Evolutionary conservation across 2,113 vertebrate genomes (phyloP), one percentile per base, ranked within the genome.

Genomic region (Passer montanus): DNA sequence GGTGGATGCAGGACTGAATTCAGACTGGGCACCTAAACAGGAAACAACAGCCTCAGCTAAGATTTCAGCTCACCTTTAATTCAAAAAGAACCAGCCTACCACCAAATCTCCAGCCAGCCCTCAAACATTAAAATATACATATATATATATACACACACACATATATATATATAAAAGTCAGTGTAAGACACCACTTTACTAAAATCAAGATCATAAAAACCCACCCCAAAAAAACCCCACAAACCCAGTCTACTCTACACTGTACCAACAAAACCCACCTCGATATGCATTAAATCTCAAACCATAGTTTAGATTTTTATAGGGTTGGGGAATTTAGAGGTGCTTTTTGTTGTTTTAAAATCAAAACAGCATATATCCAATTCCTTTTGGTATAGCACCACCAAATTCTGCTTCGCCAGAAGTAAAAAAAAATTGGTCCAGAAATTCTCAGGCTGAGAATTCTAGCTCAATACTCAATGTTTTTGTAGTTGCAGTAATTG

Each of bases 401-500:
- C 30, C 35, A 85, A 88, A 52, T 39, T 43, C n/a, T 66, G 18
- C 59, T 83, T 80, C 3, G 9, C 15, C 15, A 26, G 20, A n/a
- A 63, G 13, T 4, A 35, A 21, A 66, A 60, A 18, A 66, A 46
- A 39, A 31, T 0, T 2, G 1, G 20, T 33, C 50, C 39, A 85
- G 41, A 85, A 93, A 77, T 74, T 62, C 41, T 84, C 49, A 63
- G 85, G 44, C 47, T 73, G 81, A 90, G 73, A 22, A 5, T 85
- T 91, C 27, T 49, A 59, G 62, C 62, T 86, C 73, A 85, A n/a
- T 56, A 75, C 58, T 93, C 75, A 90, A 43, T 86, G 75, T 94
- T 95, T 95, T 82, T 75, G 93, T 90, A 89, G 64, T 59, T 92
- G 53, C 56, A 72, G 91, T 85, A 94, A 97, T 89, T 88, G 58